These are phyloP conservation scores for Tragelaphus strepsiceros DNA, from an alignment of 2,113 vertebrate genomes.

Conservation along the genomic window DNA sequence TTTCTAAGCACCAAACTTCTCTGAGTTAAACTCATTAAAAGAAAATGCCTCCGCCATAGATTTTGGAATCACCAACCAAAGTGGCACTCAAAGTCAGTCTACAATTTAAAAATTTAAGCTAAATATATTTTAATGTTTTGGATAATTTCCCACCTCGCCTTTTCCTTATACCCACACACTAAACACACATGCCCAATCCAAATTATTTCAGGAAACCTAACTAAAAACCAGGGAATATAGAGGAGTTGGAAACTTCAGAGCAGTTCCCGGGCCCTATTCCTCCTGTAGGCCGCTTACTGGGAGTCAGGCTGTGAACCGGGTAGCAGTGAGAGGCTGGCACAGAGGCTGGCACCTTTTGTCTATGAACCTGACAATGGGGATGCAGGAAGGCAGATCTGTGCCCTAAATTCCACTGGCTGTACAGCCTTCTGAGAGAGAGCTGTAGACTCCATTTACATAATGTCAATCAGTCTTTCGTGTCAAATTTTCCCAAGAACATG, in stretches of 20 bases:
- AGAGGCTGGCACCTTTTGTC: slow-evolving; percentile 20
- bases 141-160: background rate
- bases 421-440: background rate
- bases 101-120: background rate
- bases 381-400: background rate
- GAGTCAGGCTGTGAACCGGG: background rate
- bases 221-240: background rate
- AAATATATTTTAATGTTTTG: background rate
- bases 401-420: background rate
- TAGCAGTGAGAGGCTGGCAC: background rate
- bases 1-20: background rate
- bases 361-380: background rate
- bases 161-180: background rate
- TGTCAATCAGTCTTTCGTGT: slow-evolving; percentile 25
- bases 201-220: background rate
- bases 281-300: background rate
- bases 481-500: slow-evolving; percentile 43
- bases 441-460: slow-evolving; percentile 42
- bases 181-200: background rate
- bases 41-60: background rate
- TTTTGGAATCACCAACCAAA: background rate
- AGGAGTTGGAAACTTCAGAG: slow-evolving; percentile 9
- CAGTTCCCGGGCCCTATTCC: background rate
- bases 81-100: background rate
- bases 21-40: slow-evolving; percentile 22